Conservation (phyloP, 2,888 invertebrate species). For the Phytoseiulus persimilis region DNA sequence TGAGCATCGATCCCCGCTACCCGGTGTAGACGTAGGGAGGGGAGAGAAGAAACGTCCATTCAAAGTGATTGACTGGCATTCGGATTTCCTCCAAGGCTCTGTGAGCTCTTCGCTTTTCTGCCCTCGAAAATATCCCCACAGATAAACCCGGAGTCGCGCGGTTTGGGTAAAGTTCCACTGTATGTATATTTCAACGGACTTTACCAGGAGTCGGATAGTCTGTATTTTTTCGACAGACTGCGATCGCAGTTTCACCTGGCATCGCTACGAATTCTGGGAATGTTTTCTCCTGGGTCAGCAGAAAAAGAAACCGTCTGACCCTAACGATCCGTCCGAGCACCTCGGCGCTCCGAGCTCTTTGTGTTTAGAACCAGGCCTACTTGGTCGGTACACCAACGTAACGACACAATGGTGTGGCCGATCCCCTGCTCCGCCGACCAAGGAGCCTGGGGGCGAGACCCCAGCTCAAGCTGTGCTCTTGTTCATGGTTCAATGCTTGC, state of each 20-base stretch:
- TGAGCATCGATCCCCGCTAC: neutral
- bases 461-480: neutral
- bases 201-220: no score
- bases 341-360: neutral
- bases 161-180: no score
- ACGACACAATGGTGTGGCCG: neutral
- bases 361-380: neutral
- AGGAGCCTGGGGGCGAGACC: neutral
- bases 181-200: no score
- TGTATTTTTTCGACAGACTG: no score
- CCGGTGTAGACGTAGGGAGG: neutral
- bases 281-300: no score
- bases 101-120: no score
- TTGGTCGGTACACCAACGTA: neutral
- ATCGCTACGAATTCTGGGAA: no score
- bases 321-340: neutral
- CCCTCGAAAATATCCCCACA: no score
- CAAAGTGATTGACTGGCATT: neutral
- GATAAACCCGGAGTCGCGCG: no score
- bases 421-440: neutral
- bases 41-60: no score
- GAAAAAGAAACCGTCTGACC: no score
- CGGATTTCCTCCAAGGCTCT: neutral
- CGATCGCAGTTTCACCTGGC: no score
- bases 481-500: constrained; percentile 5